Evolutionary conservation across 2,113 vertebrate species (phyloP).

Genomic region (Catharus minimus): DNA sequence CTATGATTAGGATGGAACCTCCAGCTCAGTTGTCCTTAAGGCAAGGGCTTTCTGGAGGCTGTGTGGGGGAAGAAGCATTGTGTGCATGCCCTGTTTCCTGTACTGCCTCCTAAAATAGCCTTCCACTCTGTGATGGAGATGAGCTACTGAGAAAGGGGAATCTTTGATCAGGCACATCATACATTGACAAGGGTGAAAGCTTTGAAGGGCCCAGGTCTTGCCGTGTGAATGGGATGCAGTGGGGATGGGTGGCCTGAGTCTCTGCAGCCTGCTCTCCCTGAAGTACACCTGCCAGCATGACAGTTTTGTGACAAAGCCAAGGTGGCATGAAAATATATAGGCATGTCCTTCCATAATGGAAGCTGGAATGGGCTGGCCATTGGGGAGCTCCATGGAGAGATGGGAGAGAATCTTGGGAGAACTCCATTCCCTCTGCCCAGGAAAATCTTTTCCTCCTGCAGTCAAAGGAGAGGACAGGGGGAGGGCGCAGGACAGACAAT

Average conservation of each 20-base stretch:
- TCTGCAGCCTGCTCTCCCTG: neutral
- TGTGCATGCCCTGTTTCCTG: neutral
- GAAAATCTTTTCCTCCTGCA: neutral
- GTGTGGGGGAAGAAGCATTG: neutral
- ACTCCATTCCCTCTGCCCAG: neutral
- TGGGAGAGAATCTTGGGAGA: neutral
- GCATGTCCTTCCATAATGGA: neutral
- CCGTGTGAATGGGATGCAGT: neutral
- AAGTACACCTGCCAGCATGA: neutral
- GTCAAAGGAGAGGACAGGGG: neutral
- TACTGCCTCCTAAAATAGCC: neutral
- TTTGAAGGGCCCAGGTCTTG: neutral
- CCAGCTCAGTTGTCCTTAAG: conserved; percentile 24
- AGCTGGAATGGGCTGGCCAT: neutral
- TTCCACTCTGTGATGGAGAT: neutral
- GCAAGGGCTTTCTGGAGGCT: conserved; percentile 10
- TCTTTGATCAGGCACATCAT: neutral
- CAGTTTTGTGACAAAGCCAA: neutral
- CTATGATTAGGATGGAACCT: conserved; percentile 6
- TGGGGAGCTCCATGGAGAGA: neutral
- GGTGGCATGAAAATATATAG: neutral
- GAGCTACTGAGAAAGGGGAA: neutral
- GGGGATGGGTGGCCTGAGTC: neutral
- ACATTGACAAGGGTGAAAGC: neutral
- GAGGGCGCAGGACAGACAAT: neutral